Base-by-base conservation (phyloP, 2,888 invertebrate species). In the Thereva nobilitata region DNA sequence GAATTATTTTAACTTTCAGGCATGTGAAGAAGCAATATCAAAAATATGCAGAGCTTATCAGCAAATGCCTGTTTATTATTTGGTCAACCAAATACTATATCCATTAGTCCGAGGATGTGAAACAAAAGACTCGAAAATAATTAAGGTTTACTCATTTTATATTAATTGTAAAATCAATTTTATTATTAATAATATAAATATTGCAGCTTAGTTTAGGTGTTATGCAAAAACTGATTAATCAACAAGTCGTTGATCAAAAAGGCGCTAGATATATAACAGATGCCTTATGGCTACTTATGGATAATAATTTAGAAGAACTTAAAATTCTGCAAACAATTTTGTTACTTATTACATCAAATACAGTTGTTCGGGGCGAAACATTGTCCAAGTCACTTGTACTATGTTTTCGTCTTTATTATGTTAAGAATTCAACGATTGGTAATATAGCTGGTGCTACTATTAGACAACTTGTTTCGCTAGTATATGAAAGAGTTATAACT, bases 361-460 rank as follows among this genome's bases (percentile, higher is more conserved):
- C 93, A 68, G 86, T 97, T 61, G 97, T 98, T 42, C 95, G 94
- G 78, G 97, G 97, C 63, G 95, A 96, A 74, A 92, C 93, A 4
- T 83, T 99, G 69, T 93, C 98, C 34, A 94, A 94, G 85, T 95
- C 96, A 77, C 81, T 84, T 71, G 98, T 97, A 52, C 84, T 98
- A 72, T 97, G 97, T 80, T 96, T 99, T 82, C 90, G 96, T n/a
- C 87, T 99, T 75, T 96, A 98, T 79, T 93, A 95, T 74, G 90
- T 95, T 5, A 93, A 94, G 80, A 97, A 98, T 83, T 88, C 91
- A 2, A 95, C 95, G 68, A 97, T 96, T 50, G 92, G 93, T 57
- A 98, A 97, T 80, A 97, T 98, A 8, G 98, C 98, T 5, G 97
- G 97, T 1, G 99, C 99, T 41, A 97, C 97, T 1, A 95, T 99